phyloP scores from a whole-genome alignment of 2,797 vertebrate genomes.

The Trachurus trachurus region DNA sequence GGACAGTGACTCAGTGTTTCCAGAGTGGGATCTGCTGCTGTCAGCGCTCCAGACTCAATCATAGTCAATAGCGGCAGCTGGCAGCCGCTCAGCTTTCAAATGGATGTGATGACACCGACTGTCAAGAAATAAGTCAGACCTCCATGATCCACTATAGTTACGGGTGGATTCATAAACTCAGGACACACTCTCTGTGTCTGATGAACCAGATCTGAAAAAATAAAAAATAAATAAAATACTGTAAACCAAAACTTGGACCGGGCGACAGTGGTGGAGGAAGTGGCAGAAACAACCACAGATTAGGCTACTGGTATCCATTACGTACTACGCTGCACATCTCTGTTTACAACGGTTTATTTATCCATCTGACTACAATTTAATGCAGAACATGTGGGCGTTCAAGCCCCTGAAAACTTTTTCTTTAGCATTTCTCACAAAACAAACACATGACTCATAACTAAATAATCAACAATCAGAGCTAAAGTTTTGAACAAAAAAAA shows the following conservation, averaged over 20 bases:
- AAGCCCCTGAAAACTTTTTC: not conserved
- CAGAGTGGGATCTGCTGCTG: constrained; percentile 61
- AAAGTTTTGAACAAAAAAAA: not conserved
- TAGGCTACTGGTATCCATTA: constrained; percentile 1
- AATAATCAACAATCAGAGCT: not conserved
- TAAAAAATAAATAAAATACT: not conserved
- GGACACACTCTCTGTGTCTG: constrained; percentile 5
- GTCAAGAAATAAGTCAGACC: constrained; percentile 3
- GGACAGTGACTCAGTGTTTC: constrained; percentile 75
- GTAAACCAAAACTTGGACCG: not conserved
- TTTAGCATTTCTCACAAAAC: not conserved
- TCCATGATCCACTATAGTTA: not conserved
- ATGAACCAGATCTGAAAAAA: constrained; percentile 6
- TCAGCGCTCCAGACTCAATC: constrained; percentile 52
- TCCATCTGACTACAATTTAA: not conserved
- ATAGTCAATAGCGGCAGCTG: constrained; percentile 46
- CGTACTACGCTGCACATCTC: not conserved
- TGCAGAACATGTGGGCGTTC: not conserved
- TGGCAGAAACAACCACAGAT: constrained; percentile 24
- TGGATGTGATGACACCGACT: constrained; percentile 31
- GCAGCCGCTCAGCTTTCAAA: constrained; percentile 40
- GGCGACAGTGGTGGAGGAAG: not conserved
- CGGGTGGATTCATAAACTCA: constrained; percentile 9
- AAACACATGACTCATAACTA: not conserved
- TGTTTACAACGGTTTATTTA: not conserved